Percentiles rank a stretch among this genome's conserved stretches.
Conservation (phyloP, 2,888 invertebrate genomes). For the Digitonthophagus gazella region DNA sequence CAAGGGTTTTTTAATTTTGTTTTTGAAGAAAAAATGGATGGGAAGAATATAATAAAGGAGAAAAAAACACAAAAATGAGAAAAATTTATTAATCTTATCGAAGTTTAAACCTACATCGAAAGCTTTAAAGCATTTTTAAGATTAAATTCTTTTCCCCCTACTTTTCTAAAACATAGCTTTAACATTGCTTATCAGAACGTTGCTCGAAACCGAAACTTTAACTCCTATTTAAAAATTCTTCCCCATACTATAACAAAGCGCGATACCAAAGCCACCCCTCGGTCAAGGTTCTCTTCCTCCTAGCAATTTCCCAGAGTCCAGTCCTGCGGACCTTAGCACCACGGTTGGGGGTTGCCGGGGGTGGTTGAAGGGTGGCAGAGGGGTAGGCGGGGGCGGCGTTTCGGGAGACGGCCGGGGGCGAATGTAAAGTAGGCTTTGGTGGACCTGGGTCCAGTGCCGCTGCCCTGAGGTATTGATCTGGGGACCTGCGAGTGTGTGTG, state of each 20-base stretch:
- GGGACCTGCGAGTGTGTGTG: slow-evolving; percentile 45
- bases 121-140: background rate
- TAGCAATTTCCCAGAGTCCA: slow-evolving; percentile 20
- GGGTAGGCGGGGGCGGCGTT: slow-evolving; percentile 33
- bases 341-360: slow-evolving; percentile 29
- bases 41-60: no score
- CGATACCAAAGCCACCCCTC: slow-evolving; percentile 3
- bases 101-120: no score
- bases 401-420: slow-evolving; percentile 41
- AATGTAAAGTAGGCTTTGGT: slow-evolving; percentile 60
- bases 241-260: background rate
- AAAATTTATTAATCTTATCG: no score
- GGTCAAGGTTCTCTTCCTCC: background rate
- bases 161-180: background rate
- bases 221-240: background rate
- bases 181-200: no score
- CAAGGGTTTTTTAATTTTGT: background rate
- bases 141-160: background rate
- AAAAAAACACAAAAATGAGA: no score
- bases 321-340: slow-evolving; percentile 26
- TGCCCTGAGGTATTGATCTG: slow-evolving; percentile 53
- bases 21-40: background rate
- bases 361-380: slow-evolving; percentile 50
- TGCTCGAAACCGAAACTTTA: background rate
- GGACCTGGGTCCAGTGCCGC: slow-evolving; percentile 52